Percentiles rank a stretch among this genome's conserved stretches.
Conservation (phyloP, 1,140 invertebrate genomes). For the Matsumurasca onukii region DNA sequence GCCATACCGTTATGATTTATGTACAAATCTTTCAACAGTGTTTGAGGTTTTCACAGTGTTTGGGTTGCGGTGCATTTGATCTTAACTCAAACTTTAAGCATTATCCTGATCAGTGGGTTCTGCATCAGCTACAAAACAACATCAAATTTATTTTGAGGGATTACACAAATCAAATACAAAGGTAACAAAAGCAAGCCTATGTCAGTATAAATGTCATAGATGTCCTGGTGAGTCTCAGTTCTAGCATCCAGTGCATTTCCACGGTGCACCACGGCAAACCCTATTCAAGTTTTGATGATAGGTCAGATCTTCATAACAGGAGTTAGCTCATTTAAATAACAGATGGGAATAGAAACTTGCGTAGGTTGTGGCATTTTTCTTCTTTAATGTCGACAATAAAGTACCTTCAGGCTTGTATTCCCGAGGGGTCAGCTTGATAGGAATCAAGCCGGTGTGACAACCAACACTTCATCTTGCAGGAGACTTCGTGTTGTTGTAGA, state of each 20-base stretch:
- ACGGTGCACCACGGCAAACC: no score
- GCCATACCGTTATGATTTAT: slow-evolving; percentile 82
- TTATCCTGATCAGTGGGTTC: slow-evolving; percentile 83
- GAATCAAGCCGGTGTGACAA: slow-evolving; percentile 90
- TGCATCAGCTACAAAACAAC: slow-evolving; percentile 50
- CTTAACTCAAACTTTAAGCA: slow-evolving; percentile 86
- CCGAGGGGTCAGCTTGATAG: slow-evolving; percentile 93
- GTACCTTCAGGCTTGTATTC: slow-evolving; percentile 69
- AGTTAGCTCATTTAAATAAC: no score
- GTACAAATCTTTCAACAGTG: slow-evolving; percentile 80
- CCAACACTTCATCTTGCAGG: slow-evolving; percentile 96
- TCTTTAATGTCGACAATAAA: no score
- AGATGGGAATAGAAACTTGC: no score
- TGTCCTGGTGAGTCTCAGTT: no score
- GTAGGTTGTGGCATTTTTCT: no score
- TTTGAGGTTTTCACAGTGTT: slow-evolving; percentile 71
- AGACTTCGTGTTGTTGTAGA: slow-evolving; percentile 96
- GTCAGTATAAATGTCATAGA: no score
- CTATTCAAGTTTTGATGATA: no score
- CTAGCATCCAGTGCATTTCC: no score
- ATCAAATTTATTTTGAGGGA: neutral
- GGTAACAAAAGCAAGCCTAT: no score
- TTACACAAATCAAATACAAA: neutral
- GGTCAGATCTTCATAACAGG: no score
- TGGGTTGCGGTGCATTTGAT: slow-evolving; percentile 81